Evolutionary conservation across 1,140 invertebrate species (phyloP), one percentile per base, ranked within the genome.

Genomic region (Stenopsyche tienmushanensis): DNA sequence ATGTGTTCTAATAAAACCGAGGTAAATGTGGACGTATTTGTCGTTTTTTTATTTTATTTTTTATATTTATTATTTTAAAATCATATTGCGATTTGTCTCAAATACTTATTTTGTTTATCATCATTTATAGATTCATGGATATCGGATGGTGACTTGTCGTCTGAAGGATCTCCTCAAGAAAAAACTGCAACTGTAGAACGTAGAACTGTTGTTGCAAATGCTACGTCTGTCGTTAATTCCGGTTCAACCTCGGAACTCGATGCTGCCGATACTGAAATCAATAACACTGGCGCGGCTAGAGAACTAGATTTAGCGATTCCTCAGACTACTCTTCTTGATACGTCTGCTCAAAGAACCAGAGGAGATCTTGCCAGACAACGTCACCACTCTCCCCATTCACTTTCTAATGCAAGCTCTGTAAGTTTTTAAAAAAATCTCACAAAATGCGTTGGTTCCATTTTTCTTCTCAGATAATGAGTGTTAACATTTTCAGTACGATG

Each of bases 281-380:
- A 18, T 8, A 60, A 55, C 29, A 58, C 18, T 20, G 63, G 67
- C 17, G 67, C 65, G 7, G 70, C 54, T 1, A 72, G 93, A 72
- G 92, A 93, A 76, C 80, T 94, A 67, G 92, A 94, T 78, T 84
- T 88, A 63, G 93, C 90, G 1, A 88, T 96, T 65, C 93, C 93
- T 23, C 85, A 84, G 71, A 85, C 85, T 7, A 87, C 89, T 73
- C 83, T 96, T 18, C 82, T 97, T 20, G 94, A 97, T 75, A 91
- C 89, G 66, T 91, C 92, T 8, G 91, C 88, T 9, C 91, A 86
- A 70, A 93, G 93, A 79, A 88, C 89, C 29, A 94, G 94, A 79
- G 93, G 92, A 15, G 93, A 95, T 76, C 80, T 97, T 65, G 93
- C 87, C 3, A 49, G 84, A 73, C 71, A 83, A 78, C 71, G 78